Conservation (phyloP, 2,797 vertebrate species). For the Selene dorsalis region DNA sequence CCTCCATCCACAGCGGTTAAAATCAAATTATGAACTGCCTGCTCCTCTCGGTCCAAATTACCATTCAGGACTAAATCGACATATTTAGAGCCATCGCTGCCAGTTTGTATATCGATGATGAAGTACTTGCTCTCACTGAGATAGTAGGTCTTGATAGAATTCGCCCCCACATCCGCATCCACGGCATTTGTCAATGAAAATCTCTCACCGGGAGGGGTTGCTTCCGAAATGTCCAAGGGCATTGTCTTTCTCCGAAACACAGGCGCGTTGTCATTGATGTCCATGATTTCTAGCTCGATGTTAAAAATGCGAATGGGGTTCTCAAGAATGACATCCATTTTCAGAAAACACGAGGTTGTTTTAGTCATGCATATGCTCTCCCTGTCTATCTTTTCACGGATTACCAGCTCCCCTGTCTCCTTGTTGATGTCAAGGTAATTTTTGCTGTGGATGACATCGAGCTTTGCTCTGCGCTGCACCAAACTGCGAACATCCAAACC, state of each 20-base stretch:
- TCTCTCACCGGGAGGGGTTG: constrained; percentile 83
- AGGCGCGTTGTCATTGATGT: constrained; percentile 88
- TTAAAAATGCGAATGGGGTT: constrained; percentile 86
- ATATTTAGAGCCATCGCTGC: constrained; percentile 86
- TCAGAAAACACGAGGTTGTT: constrained; percentile 85
- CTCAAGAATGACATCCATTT: constrained; percentile 85
- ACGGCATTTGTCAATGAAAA: constrained; percentile 88
- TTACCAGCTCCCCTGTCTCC: constrained; percentile 84
- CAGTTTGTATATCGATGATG: constrained; percentile 84
- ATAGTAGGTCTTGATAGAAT: constrained; percentile 87
- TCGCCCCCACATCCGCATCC: constrained; percentile 87
- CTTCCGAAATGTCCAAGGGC: constrained; percentile 86
- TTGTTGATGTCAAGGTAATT: constrained; percentile 87
- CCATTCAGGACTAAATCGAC: constrained; percentile 85
- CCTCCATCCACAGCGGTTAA: constrained; percentile 86
- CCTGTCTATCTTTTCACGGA: constrained; percentile 85
- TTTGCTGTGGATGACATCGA: constrained; percentile 84
- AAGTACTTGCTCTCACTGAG: constrained; percentile 87
- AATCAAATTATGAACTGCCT: constrained; percentile 80
- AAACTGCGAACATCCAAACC: constrained; percentile 82
- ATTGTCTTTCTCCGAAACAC: constrained; percentile 86
- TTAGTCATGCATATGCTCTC: constrained; percentile 83
- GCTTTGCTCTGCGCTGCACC: constrained; percentile 81
- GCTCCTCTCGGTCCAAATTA: constrained; percentile 85
- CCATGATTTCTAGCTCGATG: constrained; percentile 86